Base-by-base conservation (phyloP, 2,888 invertebrate genomes). In the Sycophila texana region DNA sequence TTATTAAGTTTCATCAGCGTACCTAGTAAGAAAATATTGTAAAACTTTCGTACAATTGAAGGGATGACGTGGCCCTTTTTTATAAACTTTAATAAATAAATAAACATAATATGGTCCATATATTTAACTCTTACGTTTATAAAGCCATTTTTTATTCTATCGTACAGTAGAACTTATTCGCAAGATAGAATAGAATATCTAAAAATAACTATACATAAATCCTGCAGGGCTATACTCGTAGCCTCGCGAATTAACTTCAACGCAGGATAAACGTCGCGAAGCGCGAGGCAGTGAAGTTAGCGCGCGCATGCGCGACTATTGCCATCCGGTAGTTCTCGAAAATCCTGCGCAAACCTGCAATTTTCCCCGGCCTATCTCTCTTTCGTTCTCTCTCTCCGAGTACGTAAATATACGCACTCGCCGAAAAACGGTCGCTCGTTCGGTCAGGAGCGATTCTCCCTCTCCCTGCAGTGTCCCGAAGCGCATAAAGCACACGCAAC, bases 321-420 rank as follows among this genome's bases (percentile, higher is more conserved):
- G 7, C 20, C 20, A 5, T 60, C 7, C 51, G 18, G 3, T 47
- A 61, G 49, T 26, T 26, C 22, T 63, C 22, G 26, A 75, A 65
- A 77, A 77, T 77, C 71, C 57, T 71, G 71, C 18, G 20, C 49
- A 7, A 58, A 71, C 76, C 65, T 77, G 77, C 65, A 76, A 68
- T 75, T 75, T 75, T 68, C 14, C 20, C 10, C 26, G 16, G 7
- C 14, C 12, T 39, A 53, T 20, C 26, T n/a, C n/a, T n/a, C n/a
- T 2, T 20, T 12, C 30, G n/a, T 13, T 58, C 57, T 47, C 49
- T 58, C 20, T 74, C 18, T n/a, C 74, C 57, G 7, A 0, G 1
- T 26, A 14, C 57, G n/a, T 51, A 61, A 58, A 66, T 20, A 14
- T 13, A 58, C 22, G n/a, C 58, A 7, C 51, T 39, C 3, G n/a